phyloP scores from a whole-genome alignment of 2,113 vertebrate species.

The Anhinga anhinga region DNA sequence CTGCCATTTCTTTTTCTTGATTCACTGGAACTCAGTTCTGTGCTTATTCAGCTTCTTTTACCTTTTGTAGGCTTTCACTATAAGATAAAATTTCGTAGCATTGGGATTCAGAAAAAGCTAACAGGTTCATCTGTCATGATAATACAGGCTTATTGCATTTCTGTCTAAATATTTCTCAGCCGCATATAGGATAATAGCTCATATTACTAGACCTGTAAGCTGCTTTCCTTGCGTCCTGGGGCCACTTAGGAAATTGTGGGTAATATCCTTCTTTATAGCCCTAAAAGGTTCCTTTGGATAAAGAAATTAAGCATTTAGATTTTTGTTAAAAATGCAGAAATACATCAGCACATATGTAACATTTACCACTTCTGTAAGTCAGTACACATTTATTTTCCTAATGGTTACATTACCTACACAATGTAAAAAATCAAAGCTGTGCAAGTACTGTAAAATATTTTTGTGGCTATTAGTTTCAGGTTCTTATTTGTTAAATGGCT shows the following conservation, averaged over 20 bases:
- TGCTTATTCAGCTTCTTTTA: neutral
- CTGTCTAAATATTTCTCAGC: neutral
- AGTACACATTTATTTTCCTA: neutral
- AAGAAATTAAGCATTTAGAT: neutral
- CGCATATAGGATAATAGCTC: neutral
- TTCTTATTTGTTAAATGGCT: conserved; percentile 27
- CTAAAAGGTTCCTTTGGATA: neutral
- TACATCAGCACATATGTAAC: neutral
- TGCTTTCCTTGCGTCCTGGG: neutral
- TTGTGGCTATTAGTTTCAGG: neutral
- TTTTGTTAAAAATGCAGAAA: neutral
- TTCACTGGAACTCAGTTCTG: neutral
- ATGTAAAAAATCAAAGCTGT: neutral
- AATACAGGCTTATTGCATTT: neutral
- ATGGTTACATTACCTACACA: neutral
- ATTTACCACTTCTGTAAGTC: neutral
- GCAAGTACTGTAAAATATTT: neutral
- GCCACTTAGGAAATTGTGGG: neutral
- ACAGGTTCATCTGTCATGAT: neutral
- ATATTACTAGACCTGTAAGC: neutral
- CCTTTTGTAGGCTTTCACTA: neutral
- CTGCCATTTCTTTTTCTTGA: neutral
- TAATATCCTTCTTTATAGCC: neutral
- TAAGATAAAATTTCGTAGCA: neutral
- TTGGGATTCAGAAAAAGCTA: neutral